Percentiles rank a stretch among this genome's conserved stretches.
These are phyloP conservation scores for Anthonomus grandis DNA, from an alignment of 1,140 invertebrate species.

Conservation along the genomic window DNA sequence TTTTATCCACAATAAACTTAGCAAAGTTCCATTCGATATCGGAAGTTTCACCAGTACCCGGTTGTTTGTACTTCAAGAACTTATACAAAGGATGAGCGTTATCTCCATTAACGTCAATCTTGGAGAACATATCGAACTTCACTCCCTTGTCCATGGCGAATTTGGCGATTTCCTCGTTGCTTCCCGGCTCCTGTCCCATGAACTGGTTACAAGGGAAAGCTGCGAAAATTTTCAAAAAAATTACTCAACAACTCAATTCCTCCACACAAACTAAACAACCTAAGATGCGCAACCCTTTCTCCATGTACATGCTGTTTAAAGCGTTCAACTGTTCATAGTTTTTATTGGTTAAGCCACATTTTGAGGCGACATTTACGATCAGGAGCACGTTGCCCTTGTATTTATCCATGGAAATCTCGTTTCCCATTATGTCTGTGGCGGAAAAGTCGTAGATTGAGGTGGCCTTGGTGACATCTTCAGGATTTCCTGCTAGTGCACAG, in stretches of 20 bases:
- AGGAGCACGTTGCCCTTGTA: slow-evolving; percentile 69
- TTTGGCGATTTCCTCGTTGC: slow-evolving; percentile 66
- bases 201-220: slow-evolving; percentile 91
- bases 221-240: no score
- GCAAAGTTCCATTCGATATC: slow-evolving; percentile 97
- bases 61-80: slow-evolving; percentile 79
- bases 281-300: slow-evolving; percentile 62
- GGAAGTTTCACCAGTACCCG: slow-evolving; percentile 64
- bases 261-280: no score
- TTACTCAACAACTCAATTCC: no score
- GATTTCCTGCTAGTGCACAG: slow-evolving; percentile 3
- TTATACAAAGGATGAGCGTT: slow-evolving; percentile 82
- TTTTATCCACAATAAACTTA: slow-evolving; percentile 88
- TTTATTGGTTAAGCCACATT: slow-evolving; percentile 75
- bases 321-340: slow-evolving; percentile 75
- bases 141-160: slow-evolving; percentile 69
- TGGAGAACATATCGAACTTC: slow-evolving; percentile 75
- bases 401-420: slow-evolving; percentile 66
- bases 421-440: slow-evolving; percentile 69
- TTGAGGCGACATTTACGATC: slow-evolving; percentile 83
- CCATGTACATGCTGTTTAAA: slow-evolving; percentile 68
- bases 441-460: slow-evolving; percentile 72
- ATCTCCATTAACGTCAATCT: slow-evolving; percentile 86
- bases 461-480: slow-evolving; percentile 46
- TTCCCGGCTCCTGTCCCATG: slow-evolving; percentile 73